phyloP scores from a whole-genome alignment of 2,797 vertebrate species.

The Cryptoprocta ferox region DNA sequence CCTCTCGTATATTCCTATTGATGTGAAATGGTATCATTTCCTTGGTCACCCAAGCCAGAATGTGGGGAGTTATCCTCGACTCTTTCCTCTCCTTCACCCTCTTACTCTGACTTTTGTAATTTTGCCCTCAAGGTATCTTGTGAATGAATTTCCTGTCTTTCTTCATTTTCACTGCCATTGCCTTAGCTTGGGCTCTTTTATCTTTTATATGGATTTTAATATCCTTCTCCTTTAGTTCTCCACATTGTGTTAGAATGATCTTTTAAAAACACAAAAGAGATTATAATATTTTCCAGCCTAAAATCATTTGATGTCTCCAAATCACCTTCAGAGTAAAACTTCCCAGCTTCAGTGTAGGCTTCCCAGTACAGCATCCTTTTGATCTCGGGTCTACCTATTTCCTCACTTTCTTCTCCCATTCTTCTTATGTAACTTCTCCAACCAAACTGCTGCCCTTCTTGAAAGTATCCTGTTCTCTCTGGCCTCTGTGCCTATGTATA shows the following conservation, averaged over 20 bases:
- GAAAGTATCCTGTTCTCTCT: background rate
- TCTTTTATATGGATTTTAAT: background rate
- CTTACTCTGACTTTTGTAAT: background rate
- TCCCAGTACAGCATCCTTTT: background rate
- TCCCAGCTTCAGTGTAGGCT: background rate
- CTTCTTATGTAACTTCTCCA: background rate
- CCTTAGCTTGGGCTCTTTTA: background rate
- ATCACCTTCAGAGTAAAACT: background rate
- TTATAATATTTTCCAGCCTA: background rate
- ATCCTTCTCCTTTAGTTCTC: background rate
- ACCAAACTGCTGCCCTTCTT: background rate
- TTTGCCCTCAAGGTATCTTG: background rate
- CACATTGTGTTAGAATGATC: background rate
- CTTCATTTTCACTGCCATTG: background rate
- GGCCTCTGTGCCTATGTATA: background rate
- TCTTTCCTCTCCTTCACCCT: background rate
- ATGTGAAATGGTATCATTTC: background rate
- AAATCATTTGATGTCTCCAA: background rate
- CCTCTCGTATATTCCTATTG: background rate
- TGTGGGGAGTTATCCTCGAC: background rate
- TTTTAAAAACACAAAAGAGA: background rate
- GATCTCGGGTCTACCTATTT: background rate
- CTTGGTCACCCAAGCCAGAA: background rate
- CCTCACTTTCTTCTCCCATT: background rate
- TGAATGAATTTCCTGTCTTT: background rate